Evolutionary conservation across 2,888 invertebrate genomes (phyloP).

Genomic region (Drosophila nr. perissopoda): DNA sequence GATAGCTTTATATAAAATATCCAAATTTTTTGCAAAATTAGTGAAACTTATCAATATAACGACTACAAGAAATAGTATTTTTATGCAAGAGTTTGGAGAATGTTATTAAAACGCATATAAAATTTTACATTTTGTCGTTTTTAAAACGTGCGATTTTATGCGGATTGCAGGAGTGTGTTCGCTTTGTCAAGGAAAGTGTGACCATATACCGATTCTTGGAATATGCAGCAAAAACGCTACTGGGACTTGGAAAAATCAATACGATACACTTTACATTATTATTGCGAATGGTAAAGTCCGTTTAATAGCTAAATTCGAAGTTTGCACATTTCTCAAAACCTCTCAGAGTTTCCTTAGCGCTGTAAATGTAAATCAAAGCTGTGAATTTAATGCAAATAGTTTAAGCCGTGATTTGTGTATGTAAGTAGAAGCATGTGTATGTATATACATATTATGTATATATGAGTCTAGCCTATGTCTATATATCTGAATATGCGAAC

Average conservation of each 20-base stretch:
- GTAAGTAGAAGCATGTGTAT: slow-evolving; percentile 16
- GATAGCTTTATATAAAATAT: background rate
- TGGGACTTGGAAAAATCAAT: slow-evolving; percentile 54
- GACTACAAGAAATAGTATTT: background rate
- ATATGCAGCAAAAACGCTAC: slow-evolving; percentile 4
- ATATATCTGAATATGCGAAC: background rate
- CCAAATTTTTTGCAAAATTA: background rate
- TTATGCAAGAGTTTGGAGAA: background rate
- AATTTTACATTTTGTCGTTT: background rate
- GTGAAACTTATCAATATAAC: background rate
- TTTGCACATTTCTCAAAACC: background rate
- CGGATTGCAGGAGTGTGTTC: background rate
- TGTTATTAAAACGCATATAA: background rate
- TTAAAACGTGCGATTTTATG: background rate
- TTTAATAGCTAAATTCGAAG: slow-evolving; percentile 15
- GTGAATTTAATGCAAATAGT: slow-evolving; percentile 1
- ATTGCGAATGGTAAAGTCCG: slow-evolving; percentile 26
- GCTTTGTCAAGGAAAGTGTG: slow-evolving; percentile 25
- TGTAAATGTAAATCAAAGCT: slow-evolving; percentile 1
- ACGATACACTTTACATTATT: slow-evolving; percentile 32
- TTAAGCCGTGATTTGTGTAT: slow-evolving; percentile 27
- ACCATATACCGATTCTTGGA: slow-evolving; percentile 14
- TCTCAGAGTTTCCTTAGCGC: background rate
- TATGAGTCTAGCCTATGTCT: background rate
- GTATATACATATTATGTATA: background rate